phyloP scores from a whole-genome alignment of 2,113 vertebrate genomes.

The Gymnocephalus cernua region DNA sequence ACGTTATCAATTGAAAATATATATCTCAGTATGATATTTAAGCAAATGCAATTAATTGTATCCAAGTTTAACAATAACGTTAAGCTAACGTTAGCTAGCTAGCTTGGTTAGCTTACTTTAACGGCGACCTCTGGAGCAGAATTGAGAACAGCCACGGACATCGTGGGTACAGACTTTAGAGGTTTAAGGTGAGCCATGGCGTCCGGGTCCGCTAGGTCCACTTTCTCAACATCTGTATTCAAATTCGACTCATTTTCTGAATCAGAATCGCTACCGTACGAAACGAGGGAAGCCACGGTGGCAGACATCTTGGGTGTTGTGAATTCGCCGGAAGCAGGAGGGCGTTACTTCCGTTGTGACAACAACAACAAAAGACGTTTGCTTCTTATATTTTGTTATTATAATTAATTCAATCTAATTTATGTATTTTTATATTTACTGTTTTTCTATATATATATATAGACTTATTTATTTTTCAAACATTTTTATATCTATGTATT shows the following conservation, averaged over 20 bases:
- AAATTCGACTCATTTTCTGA: conserved; percentile 88
- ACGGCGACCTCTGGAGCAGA: conserved; percentile 94
- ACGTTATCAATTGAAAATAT: accelerated
- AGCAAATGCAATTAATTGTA: accelerated
- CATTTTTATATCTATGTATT: too few relatives aligned
- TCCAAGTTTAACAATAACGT: neutral
- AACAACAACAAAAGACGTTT: neutral
- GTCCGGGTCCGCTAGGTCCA: conserved; percentile 77
- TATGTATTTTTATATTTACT: too few relatives aligned
- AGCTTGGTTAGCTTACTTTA: conserved; percentile 87
- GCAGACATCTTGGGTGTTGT: conserved; percentile 92
- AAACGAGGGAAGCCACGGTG: conserved; percentile 87
- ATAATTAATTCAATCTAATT: too few relatives aligned
- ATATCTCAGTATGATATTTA: neutral
- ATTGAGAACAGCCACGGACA: conserved; percentile 85
- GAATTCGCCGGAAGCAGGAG: conserved; percentile 61
- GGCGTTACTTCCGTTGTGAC: conserved; percentile 64
- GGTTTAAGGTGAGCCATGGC: conserved; percentile 87
- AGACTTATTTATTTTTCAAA: too few relatives aligned
- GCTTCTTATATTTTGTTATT: too few relatives aligned
- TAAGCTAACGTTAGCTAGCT: conserved; percentile 49
- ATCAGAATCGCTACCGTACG: conserved; percentile 91
- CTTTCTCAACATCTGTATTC: conserved; percentile 47
- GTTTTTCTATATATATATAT: too few relatives aligned
- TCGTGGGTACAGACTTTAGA: conserved; percentile 56